Evolutionary conservation across 23 tunicate genomes (phyloP).

Genomic region (Halocynthia aurantium): DNA sequence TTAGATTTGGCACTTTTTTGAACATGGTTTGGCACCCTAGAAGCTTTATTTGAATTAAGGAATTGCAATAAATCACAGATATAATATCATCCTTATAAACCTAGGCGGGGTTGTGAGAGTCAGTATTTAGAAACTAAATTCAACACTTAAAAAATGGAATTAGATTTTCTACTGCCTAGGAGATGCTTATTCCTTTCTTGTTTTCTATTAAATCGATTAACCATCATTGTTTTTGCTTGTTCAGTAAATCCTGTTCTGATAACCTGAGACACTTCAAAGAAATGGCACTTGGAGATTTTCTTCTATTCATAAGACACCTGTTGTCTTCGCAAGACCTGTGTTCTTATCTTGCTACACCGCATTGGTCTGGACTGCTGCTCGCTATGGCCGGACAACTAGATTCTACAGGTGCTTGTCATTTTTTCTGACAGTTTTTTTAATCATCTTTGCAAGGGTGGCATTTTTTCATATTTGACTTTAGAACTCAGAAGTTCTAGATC

Average conservation of each 20-base stretch:
- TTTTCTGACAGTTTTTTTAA: neutral
- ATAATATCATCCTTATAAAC: too few relatives aligned
- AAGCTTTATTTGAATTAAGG: too few relatives aligned
- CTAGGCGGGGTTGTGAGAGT: too few relatives aligned
- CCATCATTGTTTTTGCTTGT: neutral
- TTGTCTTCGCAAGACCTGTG: slow-evolving; percentile 65
- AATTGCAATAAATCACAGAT: too few relatives aligned
- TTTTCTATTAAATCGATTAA: neutral
- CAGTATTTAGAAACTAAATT: too few relatives aligned
- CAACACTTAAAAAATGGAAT: too few relatives aligned
- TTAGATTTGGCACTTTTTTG: too few relatives aligned
- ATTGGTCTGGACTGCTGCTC: slow-evolving; percentile 59
- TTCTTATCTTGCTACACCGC: slow-evolving; percentile 35
- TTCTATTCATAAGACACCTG: slow-evolving; percentile 62
- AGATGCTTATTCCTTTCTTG: neutral
- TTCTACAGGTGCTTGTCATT: slow-evolving; percentile 31
- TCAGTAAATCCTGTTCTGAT: neutral
- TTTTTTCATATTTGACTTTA: neutral
- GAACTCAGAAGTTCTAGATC: neutral
- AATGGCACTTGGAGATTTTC: slow-evolving; percentile 62
- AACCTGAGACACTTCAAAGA: slow-evolving; percentile 37
- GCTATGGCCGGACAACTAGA: slow-evolving; percentile 58
- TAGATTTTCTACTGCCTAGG: too few relatives aligned
- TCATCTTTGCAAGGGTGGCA: neutral
- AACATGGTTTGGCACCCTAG: too few relatives aligned